Base-by-base conservation (phyloP, 1,140 invertebrate species). In the Drosophila pachea region DNA sequence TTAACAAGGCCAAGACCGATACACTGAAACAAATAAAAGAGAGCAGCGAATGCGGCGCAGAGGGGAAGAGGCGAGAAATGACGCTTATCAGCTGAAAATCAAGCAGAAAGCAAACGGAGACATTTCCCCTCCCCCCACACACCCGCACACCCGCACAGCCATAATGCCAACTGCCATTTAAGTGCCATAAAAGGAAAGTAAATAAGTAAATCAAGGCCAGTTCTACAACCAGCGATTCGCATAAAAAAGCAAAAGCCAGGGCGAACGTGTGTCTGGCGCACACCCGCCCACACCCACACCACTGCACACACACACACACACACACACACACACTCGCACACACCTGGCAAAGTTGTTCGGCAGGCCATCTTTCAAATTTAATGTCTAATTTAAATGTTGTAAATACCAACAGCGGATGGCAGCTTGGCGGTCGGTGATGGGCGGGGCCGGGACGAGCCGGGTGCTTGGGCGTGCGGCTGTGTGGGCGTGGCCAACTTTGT, bases 371-470 rank as follows among this genome's bases (percentile, higher is more conserved):
- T 77, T 86, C 76, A 86, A 86, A 86, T 86, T 84, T 84, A 84
- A 86, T 84, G 81, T 84, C 81, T 84, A 84, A 86, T 84, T 84
- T 84, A 86, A 84, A 81, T 84, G 81, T 81, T 84, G 81, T 84
- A 84, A 86, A 86, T 84, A 86, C 64, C 69, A 84, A 40, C 70
- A 49, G 61, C 11, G n/a, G 22, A 49, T n/a, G 22, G 52, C n/a
- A n/a, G n/a, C n/a, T n/a, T n/a, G n/a, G n/a, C n/a, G n/a, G n/a
- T n/a, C n/a, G n/a, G n/a, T n/a, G n/a, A n/a, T n/a, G n/a, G 22
- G 22, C 22, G 22, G 22, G 22, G 22, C 1, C 22, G 22, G 1
- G 22, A 22, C 22, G 22, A 2, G 38, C 8, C n/a, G 47, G 31
- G 36, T 14, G 55, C 43, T 52, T 36, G 52, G 55, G 50, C 22